Evolutionary conservation across 2,888 invertebrate genomes (phyloP), one percentile per base, ranked within the genome.

Genomic region (Erpobdella octoculata): DNA sequence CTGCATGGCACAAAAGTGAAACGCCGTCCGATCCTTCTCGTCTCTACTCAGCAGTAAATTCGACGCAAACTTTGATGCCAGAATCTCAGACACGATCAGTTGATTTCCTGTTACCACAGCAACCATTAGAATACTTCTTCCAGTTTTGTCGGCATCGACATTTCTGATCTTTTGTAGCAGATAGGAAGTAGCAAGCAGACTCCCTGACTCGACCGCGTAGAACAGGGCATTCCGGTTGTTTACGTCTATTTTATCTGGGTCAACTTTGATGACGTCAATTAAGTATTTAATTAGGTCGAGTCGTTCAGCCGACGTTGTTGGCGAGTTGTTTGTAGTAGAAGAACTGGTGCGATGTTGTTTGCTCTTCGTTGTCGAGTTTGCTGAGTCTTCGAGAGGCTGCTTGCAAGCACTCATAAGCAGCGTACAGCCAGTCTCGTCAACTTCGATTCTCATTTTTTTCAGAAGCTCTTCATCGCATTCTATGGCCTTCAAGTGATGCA

Each of bases 331-430:
- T 15, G n/a, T 35, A n/a, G 31, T 28, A 36, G 35, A 35, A 15
- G 33, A n/a, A 36, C 21, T 31, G 18, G 58, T 53, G 9, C 33
- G 38, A 8, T 62, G 25, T 33, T 28, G 18, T 18, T 28, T 41
- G n/a, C 35, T 28, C 5, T n/a, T 18, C 4, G 1, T 2, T 31
- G 33, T 68, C 18, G n/a, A 21, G 6, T 31, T 69, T 33, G 58
- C 1, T 6, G 41, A 5, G 33, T 69, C 58, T 35, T 69, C 35
- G n/a, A 62, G 35, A 1, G 72, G 41, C 18, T 68, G 62, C 41
- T 71, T 72, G 53, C 74, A 75, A 12, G 76, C 75, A 58, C 71
- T 31, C 77, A 77, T 75, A 41, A 76, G 62, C 25, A 76, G 67
- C 9, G 74, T 72, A 12, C 48, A 66, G 31, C 75, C 75, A 4